Evolutionary conservation across 1,140 invertebrate genomes (phyloP).

Genomic region (Drosophila bifasciata): DNA sequence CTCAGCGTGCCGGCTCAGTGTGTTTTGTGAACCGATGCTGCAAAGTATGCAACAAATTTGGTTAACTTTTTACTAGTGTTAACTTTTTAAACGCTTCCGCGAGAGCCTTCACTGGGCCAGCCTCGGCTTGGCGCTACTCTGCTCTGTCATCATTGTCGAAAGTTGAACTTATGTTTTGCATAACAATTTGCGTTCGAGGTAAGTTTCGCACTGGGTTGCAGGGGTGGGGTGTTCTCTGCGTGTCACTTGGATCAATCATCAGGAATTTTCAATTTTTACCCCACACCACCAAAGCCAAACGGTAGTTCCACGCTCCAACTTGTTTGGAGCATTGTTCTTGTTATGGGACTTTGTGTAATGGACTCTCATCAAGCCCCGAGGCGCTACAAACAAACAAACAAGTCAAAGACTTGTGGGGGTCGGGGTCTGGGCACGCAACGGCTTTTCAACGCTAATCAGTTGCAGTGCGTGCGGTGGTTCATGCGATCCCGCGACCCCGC

Average conservation of each 20-base stretch:
- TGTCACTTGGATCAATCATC: slow-evolving; percentile 34
- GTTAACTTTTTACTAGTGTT: slow-evolving; percentile 77
- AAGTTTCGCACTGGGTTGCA: slow-evolving; percentile 33
- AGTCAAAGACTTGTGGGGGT: not conserved
- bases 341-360: slow-evolving; percentile 37
- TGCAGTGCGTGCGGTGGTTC: slow-evolving; percentile 36
- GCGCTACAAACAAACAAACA: slow-evolving; percentile 33
- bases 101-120: slow-evolving; percentile 3
- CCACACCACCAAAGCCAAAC: not conserved
- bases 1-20: slow-evolving; percentile 41
- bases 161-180: slow-evolving; percentile 66
- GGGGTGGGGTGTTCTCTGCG: not conserved
- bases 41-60: slow-evolving; percentile 79
- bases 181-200: slow-evolving; percentile 59
- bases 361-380: slow-evolving; percentile 61
- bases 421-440: slow-evolving; percentile 45
- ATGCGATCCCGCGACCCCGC: too few species aligned
- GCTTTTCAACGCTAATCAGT: slow-evolving; percentile 61
- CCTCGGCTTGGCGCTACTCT: slow-evolving; percentile 1
- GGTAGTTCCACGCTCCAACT: slow-evolving; percentile 5
- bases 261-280: slow-evolving; percentile 14
- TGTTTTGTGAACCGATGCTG: slow-evolving; percentile 75
- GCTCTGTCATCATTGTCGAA: slow-evolving; percentile 48
- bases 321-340: not conserved
- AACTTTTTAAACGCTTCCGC: slow-evolving; percentile 74